phyloP scores from a whole-genome alignment of 2,888 invertebrate species.

The Therioaphis trifolii region DNA sequence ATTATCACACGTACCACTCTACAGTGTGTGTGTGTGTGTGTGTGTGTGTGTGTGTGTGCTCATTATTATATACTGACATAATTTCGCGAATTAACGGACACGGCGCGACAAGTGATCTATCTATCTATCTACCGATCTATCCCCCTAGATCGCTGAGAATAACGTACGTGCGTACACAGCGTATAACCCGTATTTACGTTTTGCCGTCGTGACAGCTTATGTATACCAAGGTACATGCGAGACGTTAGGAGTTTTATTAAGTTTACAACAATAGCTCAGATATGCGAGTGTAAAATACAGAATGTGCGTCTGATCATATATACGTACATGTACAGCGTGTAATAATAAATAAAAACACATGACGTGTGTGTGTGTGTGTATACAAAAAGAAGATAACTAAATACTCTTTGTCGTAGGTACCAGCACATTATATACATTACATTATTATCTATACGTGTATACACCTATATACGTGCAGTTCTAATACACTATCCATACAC shows the following conservation, averaged over 20 bases:
- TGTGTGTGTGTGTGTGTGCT: no score
- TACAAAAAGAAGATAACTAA: background rate
- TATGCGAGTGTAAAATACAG: no score
- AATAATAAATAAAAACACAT: slow-evolving; percentile 1
- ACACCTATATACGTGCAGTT: background rate
- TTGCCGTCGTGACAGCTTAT: background rate
- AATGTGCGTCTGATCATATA: background rate
- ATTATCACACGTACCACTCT: no score
- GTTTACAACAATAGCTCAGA: slow-evolving; percentile 2
- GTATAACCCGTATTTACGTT: no score
- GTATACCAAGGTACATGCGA: background rate
- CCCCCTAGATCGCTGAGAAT: no score
- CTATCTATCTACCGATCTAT: no score
- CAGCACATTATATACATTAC: background rate
- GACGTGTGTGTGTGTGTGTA: background rate
- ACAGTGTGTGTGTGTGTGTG: no score
- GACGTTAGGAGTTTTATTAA: slow-evolving; percentile 15
- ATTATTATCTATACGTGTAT: no score
- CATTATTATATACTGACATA: no score
- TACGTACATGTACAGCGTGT: background rate
- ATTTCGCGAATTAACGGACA: no score
- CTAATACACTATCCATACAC: no score
- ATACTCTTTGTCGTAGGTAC: background rate
- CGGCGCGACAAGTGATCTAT: no score
- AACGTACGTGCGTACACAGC: background rate